Percentiles rank a stretch among this genome's conserved stretches.
phyloP scores from a whole-genome alignment of 2,797 vertebrate species.

The Dryobates pubescens region DNA sequence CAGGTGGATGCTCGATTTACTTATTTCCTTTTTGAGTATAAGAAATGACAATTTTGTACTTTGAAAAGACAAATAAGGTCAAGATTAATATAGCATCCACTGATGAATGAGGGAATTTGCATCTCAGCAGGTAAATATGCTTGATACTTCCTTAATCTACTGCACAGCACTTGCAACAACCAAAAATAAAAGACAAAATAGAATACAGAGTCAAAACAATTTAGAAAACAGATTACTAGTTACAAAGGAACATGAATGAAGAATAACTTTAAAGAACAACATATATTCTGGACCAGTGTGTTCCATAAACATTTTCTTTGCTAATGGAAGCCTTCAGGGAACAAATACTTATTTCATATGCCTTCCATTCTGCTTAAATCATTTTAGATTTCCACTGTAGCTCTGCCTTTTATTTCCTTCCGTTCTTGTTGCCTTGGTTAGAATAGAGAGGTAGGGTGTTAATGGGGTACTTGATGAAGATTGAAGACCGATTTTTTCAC shows the following conservation, averaged over 20 bases:
- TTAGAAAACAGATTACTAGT: slow-evolving; percentile 32
- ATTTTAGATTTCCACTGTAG: slow-evolving; percentile 10
- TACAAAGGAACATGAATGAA: slow-evolving; percentile 43
- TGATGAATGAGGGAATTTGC: slow-evolving; percentile 28
- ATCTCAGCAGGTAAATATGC: slow-evolving; percentile 26
- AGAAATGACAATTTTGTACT: slow-evolving; percentile 41
- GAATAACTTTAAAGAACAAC: slow-evolving; percentile 43
- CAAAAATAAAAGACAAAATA: slow-evolving; percentile 20
- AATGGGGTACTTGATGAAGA: slow-evolving; percentile 71
- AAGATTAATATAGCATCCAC: slow-evolving; percentile 27
- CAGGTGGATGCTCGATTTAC: not conserved
- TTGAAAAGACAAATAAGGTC: not conserved
- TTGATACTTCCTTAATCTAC: slow-evolving; percentile 14
- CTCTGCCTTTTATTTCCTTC: slow-evolving; percentile 41
- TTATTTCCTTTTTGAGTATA: not conserved
- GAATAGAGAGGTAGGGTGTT: slow-evolving; percentile 71
- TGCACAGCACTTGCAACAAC: not conserved
- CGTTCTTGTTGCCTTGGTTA: slow-evolving; percentile 36
- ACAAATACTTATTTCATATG: slow-evolving; percentile 15
- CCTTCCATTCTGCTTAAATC: not conserved
- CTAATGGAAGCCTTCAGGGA: slow-evolving; percentile 36
- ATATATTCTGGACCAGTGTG: slow-evolving; percentile 8
- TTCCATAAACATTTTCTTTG: slow-evolving; percentile 35
- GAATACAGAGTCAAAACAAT: slow-evolving; percentile 15
- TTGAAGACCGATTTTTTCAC: slow-evolving; percentile 64